Base-by-base conservation (phyloP, 2,113 vertebrate species). In the Sinocyclocheilus grahami region DNA sequence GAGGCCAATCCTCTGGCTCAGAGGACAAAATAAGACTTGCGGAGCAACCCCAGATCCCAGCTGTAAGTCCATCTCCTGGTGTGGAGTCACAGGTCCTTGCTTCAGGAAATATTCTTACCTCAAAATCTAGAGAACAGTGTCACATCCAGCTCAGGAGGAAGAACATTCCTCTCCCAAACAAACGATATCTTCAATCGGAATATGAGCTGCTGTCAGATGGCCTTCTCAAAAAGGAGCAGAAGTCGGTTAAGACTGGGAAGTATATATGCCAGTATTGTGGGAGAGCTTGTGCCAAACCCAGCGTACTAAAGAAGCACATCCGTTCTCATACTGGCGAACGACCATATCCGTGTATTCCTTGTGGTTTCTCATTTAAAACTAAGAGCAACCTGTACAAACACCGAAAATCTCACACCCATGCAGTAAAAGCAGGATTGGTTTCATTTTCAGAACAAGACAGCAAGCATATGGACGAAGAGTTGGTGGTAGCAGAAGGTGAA, bases 381-480 rank as follows among this genome's bases (percentile, higher is more conserved):
- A 99, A 99, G 94, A 99, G 98, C 92, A 99, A 99, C 92, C 94
- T 99, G 85, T 99, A 99, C 94, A 99, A 99, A 96, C 98, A 99
- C 95, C 95, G 98, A 91, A 99, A 99, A 92, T 99, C 98, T 46
- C 98, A 99, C 87, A 97, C 98, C 84, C 98, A 99, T 90, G 97
- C 96, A 16, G 97, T 99, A 91, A 99, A 99, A 96, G 97, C 98
- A 69, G 98, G 97, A 72, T 88, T 98, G 80, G 95, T 96, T 93
- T 96, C 96, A 90, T 96, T 96, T 91, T 97, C 97, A 51, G 98
- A 98, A 86, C 95, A 96, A 10, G 95, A 95, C 60, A 94, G 96
- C 63, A 96, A 96, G 84, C 96, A 95, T 78, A 93, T 95, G 0
- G 97, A 97, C 87, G 96, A 96, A 86, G 95, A 96, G 91, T 97